Percentiles rank a stretch among this genome's conserved stretches.
phyloP scores from a whole-genome alignment of 2,797 vertebrate species.

The Gadopsis bispinosus region DNA sequence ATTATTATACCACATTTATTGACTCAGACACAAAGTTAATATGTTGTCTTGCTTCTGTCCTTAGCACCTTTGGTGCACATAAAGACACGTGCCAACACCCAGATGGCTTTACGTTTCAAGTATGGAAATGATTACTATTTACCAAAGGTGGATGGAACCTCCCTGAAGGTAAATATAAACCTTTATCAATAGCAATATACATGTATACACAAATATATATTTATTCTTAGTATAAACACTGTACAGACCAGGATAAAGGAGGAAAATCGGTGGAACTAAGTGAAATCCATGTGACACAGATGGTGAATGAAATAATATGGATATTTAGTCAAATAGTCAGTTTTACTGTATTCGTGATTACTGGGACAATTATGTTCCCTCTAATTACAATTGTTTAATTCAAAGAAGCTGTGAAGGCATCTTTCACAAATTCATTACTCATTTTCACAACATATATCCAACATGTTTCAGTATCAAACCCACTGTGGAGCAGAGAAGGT shows the following conservation, averaged over 20 bases:
- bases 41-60: neutral
- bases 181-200: neutral
- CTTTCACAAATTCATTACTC: too few relatives aligned
- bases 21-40: neutral
- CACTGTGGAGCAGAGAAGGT: neutral
- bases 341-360: neutral
- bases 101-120: rapidly evolving
- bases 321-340: neutral
- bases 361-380: too few relatives aligned
- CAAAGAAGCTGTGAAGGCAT: too few relatives aligned
- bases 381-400: too few relatives aligned
- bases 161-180: neutral
- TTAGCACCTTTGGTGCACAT: rapidly evolving
- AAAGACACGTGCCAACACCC: rapidly evolving
- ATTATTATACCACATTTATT: neutral
- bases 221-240: neutral
- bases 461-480: neutral
- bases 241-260: neutral
- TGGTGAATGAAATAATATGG: neutral
- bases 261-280: too few relatives aligned
- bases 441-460: too few relatives aligned
- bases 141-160: neutral
- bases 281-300: neutral
- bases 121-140: rapidly evolving
- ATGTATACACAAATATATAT: too few relatives aligned